Conservation (phyloP, 2,797 vertebrate species). For the Bovichtus diacanthus region DNA sequence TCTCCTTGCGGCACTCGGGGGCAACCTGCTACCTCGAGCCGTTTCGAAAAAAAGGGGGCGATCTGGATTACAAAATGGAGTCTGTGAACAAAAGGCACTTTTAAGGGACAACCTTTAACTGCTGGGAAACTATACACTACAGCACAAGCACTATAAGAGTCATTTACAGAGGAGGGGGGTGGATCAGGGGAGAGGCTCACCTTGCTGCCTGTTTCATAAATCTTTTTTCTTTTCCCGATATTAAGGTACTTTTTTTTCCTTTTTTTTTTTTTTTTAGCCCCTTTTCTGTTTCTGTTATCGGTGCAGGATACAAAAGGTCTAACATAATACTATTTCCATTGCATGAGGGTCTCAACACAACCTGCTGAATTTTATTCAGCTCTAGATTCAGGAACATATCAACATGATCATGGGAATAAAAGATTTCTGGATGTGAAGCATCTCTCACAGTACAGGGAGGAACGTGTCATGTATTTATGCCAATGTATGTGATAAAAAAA, state of each 20-base stretch:
- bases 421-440: slow-evolving; percentile 46
- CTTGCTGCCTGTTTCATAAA: slow-evolving; percentile 70
- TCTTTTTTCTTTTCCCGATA: slow-evolving; percentile 53
- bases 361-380: slow-evolving; percentile 31
- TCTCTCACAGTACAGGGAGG: slow-evolving; percentile 45
- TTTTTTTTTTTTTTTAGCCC: not conserved
- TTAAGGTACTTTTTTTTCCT: slow-evolving; percentile 14
- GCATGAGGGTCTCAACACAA: slow-evolving; percentile 55
- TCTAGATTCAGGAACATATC: slow-evolving; percentile 34
- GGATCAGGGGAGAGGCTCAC: slow-evolving; percentile 74
- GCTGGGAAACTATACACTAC: slow-evolving; percentile 88
- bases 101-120: slow-evolving; percentile 90
- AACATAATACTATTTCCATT: slow-evolving; percentile 34
- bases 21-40: slow-evolving; percentile 66
- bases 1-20: slow-evolving; percentile 59
- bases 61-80: slow-evolving; percentile 87
- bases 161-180: slow-evolving; percentile 82
- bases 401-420: slow-evolving; percentile 40
- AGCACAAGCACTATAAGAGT: slow-evolving; percentile 86
- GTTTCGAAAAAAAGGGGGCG: slow-evolving; percentile 59
- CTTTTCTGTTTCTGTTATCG: slow-evolving; percentile 27
- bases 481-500: slow-evolving; percentile 32
- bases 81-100: slow-evolving; percentile 91
- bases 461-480: slow-evolving; percentile 39
- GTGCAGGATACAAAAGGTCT: slow-evolving; percentile 41